Conservation (phyloP, 2,113 vertebrate species). For the Oreotrochilus melanogaster region DNA sequence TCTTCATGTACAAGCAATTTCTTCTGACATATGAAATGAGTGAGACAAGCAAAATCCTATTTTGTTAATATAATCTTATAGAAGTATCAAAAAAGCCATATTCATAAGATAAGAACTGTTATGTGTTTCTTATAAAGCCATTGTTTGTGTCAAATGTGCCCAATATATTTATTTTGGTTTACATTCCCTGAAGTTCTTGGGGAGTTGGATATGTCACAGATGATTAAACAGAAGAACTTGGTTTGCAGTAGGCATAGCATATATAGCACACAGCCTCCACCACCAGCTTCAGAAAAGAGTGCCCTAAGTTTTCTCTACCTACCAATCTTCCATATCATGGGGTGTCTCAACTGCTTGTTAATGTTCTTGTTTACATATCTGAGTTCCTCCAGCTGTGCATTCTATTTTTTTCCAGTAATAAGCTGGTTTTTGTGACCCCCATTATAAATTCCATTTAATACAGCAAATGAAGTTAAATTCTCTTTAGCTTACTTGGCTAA, state of each 20-base stretch:
- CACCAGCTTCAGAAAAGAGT: background rate
- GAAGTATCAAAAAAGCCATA: background rate
- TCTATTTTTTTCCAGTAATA: background rate
- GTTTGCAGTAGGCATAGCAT: background rate
- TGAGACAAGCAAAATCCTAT: background rate
- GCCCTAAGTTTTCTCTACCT: fast-evolving
- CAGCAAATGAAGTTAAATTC: background rate
- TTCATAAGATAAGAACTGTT: background rate
- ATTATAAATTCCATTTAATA: background rate
- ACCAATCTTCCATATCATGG: background rate
- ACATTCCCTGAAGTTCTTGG: background rate
- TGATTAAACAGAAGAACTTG: background rate
- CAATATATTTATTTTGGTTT: background rate
- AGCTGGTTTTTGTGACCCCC: background rate
- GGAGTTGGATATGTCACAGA: background rate
- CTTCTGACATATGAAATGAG: background rate
- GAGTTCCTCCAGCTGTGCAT: background rate
- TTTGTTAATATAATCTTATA: background rate
- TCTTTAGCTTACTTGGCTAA: background rate
- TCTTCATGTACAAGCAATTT: background rate
- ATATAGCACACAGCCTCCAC: fast-evolving
- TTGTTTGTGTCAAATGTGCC: background rate
- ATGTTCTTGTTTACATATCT: background rate
- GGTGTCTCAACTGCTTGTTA: background rate
- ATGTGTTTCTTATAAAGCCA: background rate